A percentile compares a stretch with the other conserved stretches of the same genome.
These are phyloP conservation scores for Centropristis striata DNA, from an alignment of 2,113 vertebrate genomes.

Conservation along the genomic window DNA sequence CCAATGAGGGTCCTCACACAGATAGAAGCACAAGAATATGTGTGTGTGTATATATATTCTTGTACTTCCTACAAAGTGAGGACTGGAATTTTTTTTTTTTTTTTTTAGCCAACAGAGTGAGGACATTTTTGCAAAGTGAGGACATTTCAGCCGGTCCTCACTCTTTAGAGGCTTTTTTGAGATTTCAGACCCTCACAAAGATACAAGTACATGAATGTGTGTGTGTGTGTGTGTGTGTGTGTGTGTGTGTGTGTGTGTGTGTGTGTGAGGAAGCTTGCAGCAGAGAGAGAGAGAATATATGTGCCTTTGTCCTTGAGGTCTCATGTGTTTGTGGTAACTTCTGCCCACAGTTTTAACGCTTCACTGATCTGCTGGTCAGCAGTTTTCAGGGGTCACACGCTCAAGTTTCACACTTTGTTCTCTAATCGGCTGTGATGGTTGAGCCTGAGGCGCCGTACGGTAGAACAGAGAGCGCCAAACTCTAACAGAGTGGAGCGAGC, in stretches of 20 bases:
- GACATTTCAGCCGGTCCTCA: too few relatives aligned
- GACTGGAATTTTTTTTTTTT: too few relatives aligned
- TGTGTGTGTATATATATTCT: too few relatives aligned
- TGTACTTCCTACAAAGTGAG: too few relatives aligned
- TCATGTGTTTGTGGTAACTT: slow-evolving; percentile 52
- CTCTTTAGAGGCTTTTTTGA: too few relatives aligned
- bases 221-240: slow-evolving; percentile 9
- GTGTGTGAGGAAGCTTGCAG: slow-evolving; percentile 49
- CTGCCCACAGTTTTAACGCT: slow-evolving; percentile 65
- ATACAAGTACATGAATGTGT: too few relatives aligned
- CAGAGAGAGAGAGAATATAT: slow-evolving; percentile 24
- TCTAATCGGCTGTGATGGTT: slow-evolving; percentile 55
- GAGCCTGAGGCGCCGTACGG: slow-evolving; percentile 4
- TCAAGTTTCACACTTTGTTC: slow-evolving; percentile 59
- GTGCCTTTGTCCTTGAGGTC: slow-evolving; percentile 67
- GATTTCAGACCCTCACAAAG: too few relatives aligned
- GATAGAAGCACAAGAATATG: too few relatives aligned
- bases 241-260: too few relatives aligned
- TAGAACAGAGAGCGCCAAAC: slow-evolving; percentile 9
- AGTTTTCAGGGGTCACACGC: slow-evolving; percentile 67
- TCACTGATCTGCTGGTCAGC: slow-evolving; percentile 66
- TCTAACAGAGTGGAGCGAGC: slow-evolving; percentile 16
- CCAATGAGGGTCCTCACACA: too few relatives aligned
- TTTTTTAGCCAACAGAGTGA: too few relatives aligned
- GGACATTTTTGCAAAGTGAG: too few relatives aligned